These are phyloP conservation scores for Apamea epomidion DNA, from an alignment of 2,888 invertebrate species.

Conservation along the genomic window DNA sequence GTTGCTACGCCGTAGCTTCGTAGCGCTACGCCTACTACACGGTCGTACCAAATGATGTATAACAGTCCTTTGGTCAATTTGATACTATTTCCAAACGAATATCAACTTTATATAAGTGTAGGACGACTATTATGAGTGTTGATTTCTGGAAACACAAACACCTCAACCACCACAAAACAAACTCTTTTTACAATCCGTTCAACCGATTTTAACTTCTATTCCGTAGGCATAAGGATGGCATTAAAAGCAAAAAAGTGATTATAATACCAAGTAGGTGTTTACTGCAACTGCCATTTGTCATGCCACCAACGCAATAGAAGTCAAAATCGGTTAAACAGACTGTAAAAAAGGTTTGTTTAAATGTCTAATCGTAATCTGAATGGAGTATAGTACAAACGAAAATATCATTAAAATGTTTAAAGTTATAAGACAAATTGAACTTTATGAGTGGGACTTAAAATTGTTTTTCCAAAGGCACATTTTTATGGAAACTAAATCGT, in stretches of 20 bases:
- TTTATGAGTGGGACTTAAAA: not conserved
- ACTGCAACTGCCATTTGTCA: too few species aligned
- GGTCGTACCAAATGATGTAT: not conserved
- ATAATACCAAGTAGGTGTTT: too few species aligned
- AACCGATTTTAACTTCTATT: too few species aligned
- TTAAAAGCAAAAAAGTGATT: too few species aligned
- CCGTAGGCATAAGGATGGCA: too few species aligned
- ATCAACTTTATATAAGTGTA: not conserved
- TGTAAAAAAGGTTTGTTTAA: too few species aligned
- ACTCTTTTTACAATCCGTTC: too few species aligned
- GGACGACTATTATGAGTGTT: not conserved
- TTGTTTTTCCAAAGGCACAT: not conserved
- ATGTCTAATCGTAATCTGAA: too few species aligned
- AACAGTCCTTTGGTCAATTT: not conserved
- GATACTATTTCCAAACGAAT: not conserved
- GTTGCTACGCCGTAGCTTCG: constrained; percentile 11
- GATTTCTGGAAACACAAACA: too few species aligned
- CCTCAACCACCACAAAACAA: too few species aligned
- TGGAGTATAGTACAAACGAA: not conserved
- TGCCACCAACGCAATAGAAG: too few species aligned
- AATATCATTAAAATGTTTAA: not conserved
- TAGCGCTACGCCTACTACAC: constrained; percentile 6
- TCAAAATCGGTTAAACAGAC: too few species aligned
- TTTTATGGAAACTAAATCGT: not conserved
- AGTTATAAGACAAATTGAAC: not conserved